Conservation (phyloP, 2,888 invertebrate genomes). For the Lepidochrysops patricia region DNA sequence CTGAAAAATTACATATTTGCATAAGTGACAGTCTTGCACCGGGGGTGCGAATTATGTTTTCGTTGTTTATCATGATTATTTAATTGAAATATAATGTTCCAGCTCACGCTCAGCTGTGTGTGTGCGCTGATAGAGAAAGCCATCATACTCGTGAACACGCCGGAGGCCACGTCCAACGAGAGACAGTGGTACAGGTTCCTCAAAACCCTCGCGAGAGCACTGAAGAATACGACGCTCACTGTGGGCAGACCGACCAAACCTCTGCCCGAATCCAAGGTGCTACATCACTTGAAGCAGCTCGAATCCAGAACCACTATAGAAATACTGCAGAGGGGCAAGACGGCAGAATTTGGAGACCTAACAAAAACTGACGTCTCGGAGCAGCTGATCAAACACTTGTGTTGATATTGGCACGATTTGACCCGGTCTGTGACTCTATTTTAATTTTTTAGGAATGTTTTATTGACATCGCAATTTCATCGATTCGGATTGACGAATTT, state of each 20-base stretch:
- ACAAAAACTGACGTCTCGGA: slow-evolving; percentile 50
- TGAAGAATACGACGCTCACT: slow-evolving; percentile 44
- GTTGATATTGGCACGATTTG: slow-evolving; percentile 36
- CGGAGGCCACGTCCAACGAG: slow-evolving; percentile 58
- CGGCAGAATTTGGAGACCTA: slow-evolving; percentile 52
- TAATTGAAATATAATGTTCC: slow-evolving; percentile 23
- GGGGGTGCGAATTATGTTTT: no score
- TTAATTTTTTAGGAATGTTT: background rate
- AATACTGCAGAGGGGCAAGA: slow-evolving; percentile 55
- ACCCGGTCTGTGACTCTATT: slow-evolving; percentile 14
- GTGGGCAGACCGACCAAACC: slow-evolving; percentile 46
- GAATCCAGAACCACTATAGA: slow-evolving; percentile 57
- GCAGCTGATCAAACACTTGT: slow-evolving; percentile 50
- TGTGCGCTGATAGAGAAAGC: slow-evolving; percentile 55
- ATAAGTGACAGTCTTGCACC: no score
- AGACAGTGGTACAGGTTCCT: slow-evolving; percentile 73
- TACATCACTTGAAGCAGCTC: slow-evolving; percentile 47
- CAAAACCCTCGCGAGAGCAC: slow-evolving; percentile 60
- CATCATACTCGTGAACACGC: slow-evolving; percentile 43
- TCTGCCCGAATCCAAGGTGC: slow-evolving; percentile 36
- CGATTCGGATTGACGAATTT: slow-evolving; percentile 4
- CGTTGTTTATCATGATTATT: background rate
- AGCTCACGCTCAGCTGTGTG: slow-evolving; percentile 58
- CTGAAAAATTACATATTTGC: no score
- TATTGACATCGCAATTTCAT: background rate